A percentile compares a stretch with the other conserved stretches of the same genome.
Evolutionary conservation across 30 jellyfish, hydroid and myxozoan genomes (phyloP).

Genomic region (Hydractinia symbiolongicarpus): DNA sequence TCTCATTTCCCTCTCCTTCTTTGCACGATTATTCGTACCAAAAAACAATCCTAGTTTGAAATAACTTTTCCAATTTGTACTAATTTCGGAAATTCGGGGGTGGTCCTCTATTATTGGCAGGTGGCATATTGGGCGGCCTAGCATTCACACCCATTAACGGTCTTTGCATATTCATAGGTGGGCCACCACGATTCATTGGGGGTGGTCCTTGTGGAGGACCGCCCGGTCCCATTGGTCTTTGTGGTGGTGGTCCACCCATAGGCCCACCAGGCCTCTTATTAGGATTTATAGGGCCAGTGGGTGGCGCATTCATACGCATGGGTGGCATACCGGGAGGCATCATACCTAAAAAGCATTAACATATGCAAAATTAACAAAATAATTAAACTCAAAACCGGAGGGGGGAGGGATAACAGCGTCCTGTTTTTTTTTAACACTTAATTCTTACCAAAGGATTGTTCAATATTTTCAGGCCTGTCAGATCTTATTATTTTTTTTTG

Average conservation of each 20-base stretch:
- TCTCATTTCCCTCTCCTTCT: too few species aligned
- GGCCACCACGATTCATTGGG: conserved; percentile 62
- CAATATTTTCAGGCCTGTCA: too few species aligned
- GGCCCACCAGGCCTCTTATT: conserved; percentile 67
- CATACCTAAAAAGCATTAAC: conserved; percentile 46
- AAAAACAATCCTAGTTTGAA: too few species aligned
- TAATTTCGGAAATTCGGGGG: conserved; percentile 8
- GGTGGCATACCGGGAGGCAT: conserved; percentile 97
- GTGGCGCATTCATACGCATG: conserved; percentile 24
- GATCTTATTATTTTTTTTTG: too few species aligned
- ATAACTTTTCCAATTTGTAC: too few species aligned
- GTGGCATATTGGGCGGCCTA: conserved; percentile 16
- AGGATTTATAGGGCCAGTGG: conserved; percentile 41
- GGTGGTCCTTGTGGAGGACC: conserved; percentile 34
- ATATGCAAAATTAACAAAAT: neutral
- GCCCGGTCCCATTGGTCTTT: conserved; percentile 39
- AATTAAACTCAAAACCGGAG: neutral
- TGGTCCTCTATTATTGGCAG: neutral
- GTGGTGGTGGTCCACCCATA: conserved; percentile 50
- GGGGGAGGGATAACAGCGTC: too few species aligned
- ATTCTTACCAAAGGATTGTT: too few species aligned
- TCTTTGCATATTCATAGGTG: conserved; percentile 50
- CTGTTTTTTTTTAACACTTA: too few species aligned
- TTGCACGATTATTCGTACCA: too few species aligned
- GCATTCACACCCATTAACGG: conserved; percentile 35